Base-by-base conservation (phyloP, 2,888 invertebrate species). In the Diachrysia chrysitis region DNA sequence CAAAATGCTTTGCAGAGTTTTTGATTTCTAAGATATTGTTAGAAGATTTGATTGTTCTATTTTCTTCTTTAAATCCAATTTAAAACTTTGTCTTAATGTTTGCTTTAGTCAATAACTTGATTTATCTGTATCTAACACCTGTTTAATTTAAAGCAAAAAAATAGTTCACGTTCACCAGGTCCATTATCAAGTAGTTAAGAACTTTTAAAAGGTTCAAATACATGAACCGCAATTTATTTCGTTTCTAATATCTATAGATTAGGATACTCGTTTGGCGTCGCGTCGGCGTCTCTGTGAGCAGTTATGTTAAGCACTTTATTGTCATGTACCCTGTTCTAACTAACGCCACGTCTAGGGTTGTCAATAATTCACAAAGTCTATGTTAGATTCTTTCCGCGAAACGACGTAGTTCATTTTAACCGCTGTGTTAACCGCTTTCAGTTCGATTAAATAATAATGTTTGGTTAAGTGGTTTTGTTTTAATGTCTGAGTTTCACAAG, bases 211-310 rank as follows among this genome's bases (percentile, higher is more conserved):
- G 12, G 19, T 51, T 21, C 9, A n/a, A 17, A 60, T 42, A 58
- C 57, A 54, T 48, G 48, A 53, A 54, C 25, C 1, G 0, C 25
- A 23, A 54, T 51, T 51, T 12, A 51, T 21, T 77, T 55, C 42
- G 51, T 63, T 54, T 63, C 29, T 55, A 23, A 60, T 66, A 77
- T 35, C 25, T 54, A 63, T 72, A 57, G 54, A 63, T 67, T 58
- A 55, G 55, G 63, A 63, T 55, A 46, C 35, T 51, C 37, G 46
- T 58, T 63, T 60, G 57, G 63, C 63, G 66, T 35, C 60, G 12
- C 25, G 19, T 71, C 60, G 72, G 77, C 73, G 77, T 67, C 73
- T 60, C 56, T 62, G 19, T 60, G 17, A 3, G 29, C n/a, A 59
- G 19, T 60, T 58, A 74, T 60, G 32, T 55, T 63, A 59, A 25